Evolutionary conservation across 2,113 vertebrate genomes (phyloP).

Genomic region (Grus americana): DNA sequence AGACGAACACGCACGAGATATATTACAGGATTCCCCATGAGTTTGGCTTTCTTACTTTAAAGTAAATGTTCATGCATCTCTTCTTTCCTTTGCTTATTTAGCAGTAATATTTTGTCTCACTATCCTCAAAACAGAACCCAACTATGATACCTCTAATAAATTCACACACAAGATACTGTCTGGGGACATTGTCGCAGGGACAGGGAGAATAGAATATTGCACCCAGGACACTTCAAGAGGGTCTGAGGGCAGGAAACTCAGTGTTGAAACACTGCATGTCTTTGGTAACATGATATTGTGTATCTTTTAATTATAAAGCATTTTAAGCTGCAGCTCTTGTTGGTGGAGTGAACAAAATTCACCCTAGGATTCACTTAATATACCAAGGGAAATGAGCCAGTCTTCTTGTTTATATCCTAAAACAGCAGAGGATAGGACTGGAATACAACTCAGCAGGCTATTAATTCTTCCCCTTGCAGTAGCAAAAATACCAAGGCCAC

Average conservation of each 20-base stretch:
- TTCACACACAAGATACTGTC: neutral
- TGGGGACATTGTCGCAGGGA: neutral
- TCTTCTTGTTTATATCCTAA: neutral
- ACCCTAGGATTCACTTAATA: neutral
- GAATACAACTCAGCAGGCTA: neutral
- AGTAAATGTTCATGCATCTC: neutral
- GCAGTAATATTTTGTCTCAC: neutral
- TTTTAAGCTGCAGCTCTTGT: neutral
- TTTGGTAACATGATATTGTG: neutral
- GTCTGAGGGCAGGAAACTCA: neutral
- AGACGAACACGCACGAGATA: neutral
- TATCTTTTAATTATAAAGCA: neutral
- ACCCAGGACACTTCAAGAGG: neutral
- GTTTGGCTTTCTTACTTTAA: neutral
- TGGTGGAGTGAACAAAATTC: neutral
- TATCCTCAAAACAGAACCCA: neutral
- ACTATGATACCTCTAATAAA: neutral
- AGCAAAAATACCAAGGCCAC: neutral
- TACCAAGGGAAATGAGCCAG: neutral
- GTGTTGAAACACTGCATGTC: neutral
- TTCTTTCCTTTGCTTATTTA: neutral
- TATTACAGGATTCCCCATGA: neutral
- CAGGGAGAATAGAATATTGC: neutral
- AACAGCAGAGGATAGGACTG: neutral
- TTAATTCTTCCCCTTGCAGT: neutral